Evolutionary conservation across 2,888 invertebrate genomes (phyloP).

Genomic region (Spatulosminthurus flaviceps): DNA sequence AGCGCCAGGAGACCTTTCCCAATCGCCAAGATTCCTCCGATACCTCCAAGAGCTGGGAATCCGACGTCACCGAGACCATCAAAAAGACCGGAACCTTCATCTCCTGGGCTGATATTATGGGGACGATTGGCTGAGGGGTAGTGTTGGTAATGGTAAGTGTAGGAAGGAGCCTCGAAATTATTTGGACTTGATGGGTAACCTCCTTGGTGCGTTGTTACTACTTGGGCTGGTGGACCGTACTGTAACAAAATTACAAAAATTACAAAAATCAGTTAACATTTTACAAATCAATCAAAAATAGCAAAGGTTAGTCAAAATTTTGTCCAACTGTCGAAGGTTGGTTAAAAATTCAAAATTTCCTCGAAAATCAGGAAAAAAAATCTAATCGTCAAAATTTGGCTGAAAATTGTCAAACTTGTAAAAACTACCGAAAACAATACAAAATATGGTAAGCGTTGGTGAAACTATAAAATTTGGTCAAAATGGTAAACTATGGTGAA

Average conservation of each 20-base stretch:
- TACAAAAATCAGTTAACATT: too few relatives aligned
- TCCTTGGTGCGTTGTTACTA: neutral
- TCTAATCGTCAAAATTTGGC: too few relatives aligned
- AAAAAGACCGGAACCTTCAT: conserved; percentile 45
- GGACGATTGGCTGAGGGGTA: conserved; percentile 47
- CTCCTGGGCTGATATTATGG: conserved; percentile 35
- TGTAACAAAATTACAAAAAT: neutral
- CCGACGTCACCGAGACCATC: conserved; percentile 43
- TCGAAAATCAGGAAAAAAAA: too few relatives aligned
- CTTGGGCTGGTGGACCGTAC: neutral
- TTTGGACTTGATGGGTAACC: conserved; percentile 29
- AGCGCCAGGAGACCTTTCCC: conserved; percentile 54
- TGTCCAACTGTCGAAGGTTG: too few relatives aligned
- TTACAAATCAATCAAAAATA: too few relatives aligned
- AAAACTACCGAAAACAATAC: too few relatives aligned
- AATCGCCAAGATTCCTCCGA: conserved; percentile 43
- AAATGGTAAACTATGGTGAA: too few relatives aligned
- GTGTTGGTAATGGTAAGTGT: conserved; percentile 60
- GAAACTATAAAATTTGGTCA: too few relatives aligned
- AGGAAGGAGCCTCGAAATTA: conserved; percentile 28
- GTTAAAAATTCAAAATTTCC: too few relatives aligned
- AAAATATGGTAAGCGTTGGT: too few relatives aligned
- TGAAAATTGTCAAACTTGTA: too few relatives aligned
- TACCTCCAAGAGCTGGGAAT: conserved; percentile 38
- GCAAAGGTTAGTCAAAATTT: too few relatives aligned